These are phyloP conservation scores for Chascanopsetta lugubris DNA, from an alignment of 2,113 vertebrate species.

Conservation along the genomic window DNA sequence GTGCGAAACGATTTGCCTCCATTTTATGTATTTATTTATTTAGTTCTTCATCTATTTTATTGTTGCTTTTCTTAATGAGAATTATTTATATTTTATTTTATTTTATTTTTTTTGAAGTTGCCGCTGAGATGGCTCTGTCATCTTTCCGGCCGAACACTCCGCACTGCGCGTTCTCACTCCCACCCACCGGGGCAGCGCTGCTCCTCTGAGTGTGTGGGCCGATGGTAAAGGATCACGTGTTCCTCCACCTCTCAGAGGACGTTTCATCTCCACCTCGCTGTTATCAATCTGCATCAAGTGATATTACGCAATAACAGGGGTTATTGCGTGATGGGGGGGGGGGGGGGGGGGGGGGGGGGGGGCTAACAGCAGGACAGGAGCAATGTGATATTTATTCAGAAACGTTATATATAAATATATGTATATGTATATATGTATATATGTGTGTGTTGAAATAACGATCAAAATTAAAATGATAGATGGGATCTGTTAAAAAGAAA, in stretches of 20 bases:
- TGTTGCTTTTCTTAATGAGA: conserved; percentile 62
- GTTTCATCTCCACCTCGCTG: conserved; percentile 14
- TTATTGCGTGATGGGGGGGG: too few species aligned
- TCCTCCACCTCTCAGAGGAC: conserved; percentile 32
- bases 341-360: too few species aligned
- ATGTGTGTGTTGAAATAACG: too few species aligned
- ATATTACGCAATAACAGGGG: neutral
- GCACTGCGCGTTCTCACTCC: conserved; percentile 47
- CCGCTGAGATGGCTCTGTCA: conserved; percentile 54
- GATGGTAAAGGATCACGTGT: conserved; percentile 42
- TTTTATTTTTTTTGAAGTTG: conserved; percentile 64
- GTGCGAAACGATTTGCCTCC: conserved; percentile 48
- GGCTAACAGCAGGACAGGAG: too few species aligned
- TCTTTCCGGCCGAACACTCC: conserved; percentile 51
- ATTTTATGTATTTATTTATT: conserved; percentile 44
- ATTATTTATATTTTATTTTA: conserved; percentile 59
- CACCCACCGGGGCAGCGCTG: conserved; percentile 54
- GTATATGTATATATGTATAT: neutral
- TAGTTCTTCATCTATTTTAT: too few species aligned
- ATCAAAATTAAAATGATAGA: too few species aligned
- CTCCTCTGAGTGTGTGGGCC: conserved; percentile 58
- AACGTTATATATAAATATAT: neutral
- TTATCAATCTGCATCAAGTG: conserved; percentile 17
- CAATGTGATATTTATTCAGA: neutral
- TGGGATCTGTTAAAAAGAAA: too few species aligned